A percentile compares a stretch with the other conserved stretches of the same genome.
Evolutionary conservation across 2,113 vertebrate species (phyloP).

Genomic region (Papio anubis): DNA sequence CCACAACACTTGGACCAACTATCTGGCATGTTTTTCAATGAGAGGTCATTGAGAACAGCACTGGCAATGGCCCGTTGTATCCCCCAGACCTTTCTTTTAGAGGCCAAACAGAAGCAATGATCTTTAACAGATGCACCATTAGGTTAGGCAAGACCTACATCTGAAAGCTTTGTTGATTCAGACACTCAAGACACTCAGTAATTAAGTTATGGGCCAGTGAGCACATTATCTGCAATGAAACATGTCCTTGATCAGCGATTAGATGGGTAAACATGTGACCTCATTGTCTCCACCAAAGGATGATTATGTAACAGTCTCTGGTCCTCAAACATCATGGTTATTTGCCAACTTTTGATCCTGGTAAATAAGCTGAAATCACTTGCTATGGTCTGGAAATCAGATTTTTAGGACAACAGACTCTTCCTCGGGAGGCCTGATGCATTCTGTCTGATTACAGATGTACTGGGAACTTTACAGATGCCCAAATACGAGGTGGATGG

Average conservation of each 20-base stretch:
- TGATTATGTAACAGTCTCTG: constrained; percentile 68
- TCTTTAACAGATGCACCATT: constrained; percentile 67
- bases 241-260: constrained; percentile 68
- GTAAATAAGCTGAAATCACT: constrained; percentile 61
- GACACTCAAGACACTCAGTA: constrained; percentile 61
- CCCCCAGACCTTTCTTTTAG: constrained; percentile 58
- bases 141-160: constrained; percentile 73
- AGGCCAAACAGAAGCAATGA: constrained; percentile 49
- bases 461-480: not conserved
- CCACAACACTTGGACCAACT: too few relatives aligned
- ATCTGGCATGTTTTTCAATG: constrained; percentile 27
- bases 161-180: constrained; percentile 71
- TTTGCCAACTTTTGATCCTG: constrained; percentile 59
- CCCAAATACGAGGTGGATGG: not conserved
- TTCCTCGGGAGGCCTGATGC: not conserved
- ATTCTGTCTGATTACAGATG: not conserved
- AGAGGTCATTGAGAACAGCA: constrained; percentile 43
- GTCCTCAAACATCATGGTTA: constrained; percentile 43
- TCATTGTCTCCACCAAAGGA: constrained; percentile 57
- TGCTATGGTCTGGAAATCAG: constrained; percentile 26
- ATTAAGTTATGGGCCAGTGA: constrained; percentile 72
- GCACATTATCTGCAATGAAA: constrained; percentile 77
- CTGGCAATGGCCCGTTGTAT: not conserved
- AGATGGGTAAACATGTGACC: constrained; percentile 66
- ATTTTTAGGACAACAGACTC: constrained; percentile 34